phyloP scores from a whole-genome alignment of 2,113 vertebrate species.

The Apodemus speciosus region DNA sequence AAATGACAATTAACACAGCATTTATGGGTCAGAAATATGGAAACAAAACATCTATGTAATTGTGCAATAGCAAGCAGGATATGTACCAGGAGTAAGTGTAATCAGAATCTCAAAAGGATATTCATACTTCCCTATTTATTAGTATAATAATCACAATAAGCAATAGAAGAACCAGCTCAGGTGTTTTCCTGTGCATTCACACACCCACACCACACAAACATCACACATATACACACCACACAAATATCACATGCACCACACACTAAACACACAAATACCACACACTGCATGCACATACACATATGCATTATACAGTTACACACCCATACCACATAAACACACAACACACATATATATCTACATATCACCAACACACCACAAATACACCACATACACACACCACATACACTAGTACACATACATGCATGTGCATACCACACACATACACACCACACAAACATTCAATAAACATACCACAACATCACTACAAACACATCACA shows the following conservation, averaged over 20 bases:
- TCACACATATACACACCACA: no score
- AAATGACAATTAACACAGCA: neutral
- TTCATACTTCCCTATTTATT: neutral
- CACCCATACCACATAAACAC: no score
- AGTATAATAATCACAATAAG: neutral
- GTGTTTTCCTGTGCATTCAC: accelerated
- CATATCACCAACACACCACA: no score
- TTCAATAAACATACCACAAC: no score
- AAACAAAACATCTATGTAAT: neutral
- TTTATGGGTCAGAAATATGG: neutral
- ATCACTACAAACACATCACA: no score
- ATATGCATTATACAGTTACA: no score
- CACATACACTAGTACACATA: no score
- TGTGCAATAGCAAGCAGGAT: neutral
- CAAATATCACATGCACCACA: neutral
- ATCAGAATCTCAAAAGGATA: neutral
- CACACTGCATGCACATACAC: neutral
- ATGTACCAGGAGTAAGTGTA: no score
- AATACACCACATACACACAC: no score
- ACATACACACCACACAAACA: no score
- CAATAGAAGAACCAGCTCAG: neutral
- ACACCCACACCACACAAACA: neutral
- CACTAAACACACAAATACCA: neutral
- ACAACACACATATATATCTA: no score
- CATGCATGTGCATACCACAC: no score